Conservation (phyloP, 2,113 vertebrate species). For the Gambusia affinis region DNA sequence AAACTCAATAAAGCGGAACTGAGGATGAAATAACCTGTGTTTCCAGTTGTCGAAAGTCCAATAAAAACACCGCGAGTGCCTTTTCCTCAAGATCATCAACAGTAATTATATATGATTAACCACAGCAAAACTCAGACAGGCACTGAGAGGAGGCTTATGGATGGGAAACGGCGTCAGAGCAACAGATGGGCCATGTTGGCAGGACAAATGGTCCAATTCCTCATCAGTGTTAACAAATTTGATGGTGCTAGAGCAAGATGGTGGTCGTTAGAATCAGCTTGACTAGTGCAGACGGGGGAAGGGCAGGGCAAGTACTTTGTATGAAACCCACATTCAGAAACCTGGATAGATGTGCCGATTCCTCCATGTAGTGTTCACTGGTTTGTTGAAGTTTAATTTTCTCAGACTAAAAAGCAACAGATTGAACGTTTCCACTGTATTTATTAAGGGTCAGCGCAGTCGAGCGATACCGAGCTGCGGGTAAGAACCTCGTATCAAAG, state of each 20-base stretch:
- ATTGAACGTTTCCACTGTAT: not conserved
- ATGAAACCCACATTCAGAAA: not conserved
- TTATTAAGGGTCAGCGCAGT: constrained; percentile 13
- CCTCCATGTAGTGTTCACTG: not conserved
- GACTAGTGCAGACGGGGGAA: not conserved
- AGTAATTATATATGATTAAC: not conserved
- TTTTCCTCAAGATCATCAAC: not conserved
- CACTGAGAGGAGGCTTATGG: not conserved
- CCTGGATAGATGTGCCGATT: not conserved
- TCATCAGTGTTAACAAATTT: constrained; percentile 24
- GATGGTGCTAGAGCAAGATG: constrained; percentile 17
- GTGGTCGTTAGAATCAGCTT: not conserved
- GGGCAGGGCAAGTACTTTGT: not conserved
- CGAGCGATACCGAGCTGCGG: not conserved
- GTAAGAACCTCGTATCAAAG: not conserved
- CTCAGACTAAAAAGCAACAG: not conserved
- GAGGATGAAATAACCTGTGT: not conserved
- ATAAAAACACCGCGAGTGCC: not conserved
- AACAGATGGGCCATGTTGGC: constrained; percentile 14
- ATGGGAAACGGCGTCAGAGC: constrained; percentile 16
- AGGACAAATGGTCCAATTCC: constrained; percentile 27
- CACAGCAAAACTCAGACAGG: not conserved
- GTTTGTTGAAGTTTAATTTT: constrained; percentile 6
- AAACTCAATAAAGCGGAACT: not conserved
- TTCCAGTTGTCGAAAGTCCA: constrained; percentile 4